Evolutionary conservation across 2,888 invertebrate genomes (phyloP).

Genomic region (Xestia ashworthii): DNA sequence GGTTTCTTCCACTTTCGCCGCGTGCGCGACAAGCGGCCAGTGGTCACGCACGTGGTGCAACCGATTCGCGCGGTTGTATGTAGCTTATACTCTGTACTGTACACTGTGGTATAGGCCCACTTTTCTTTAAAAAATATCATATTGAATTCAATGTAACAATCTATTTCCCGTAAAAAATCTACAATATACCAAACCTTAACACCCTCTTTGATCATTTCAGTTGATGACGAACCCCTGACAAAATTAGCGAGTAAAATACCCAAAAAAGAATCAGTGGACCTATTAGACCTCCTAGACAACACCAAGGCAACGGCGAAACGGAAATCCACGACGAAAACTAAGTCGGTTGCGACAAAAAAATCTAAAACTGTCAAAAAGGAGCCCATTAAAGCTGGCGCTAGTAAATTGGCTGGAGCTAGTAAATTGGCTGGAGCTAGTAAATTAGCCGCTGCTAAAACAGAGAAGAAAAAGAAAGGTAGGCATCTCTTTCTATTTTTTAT

Average conservation of each 20-base stretch:
- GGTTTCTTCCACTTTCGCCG: too few relatives aligned
- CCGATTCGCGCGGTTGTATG: too few relatives aligned
- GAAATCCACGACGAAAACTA: slow-evolving; percentile 79
- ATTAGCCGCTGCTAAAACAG: slow-evolving; percentile 71
- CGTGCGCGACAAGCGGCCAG: too few relatives aligned
- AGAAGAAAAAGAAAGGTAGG: slow-evolving; percentile 89
- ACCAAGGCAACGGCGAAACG: slow-evolving; percentile 80
- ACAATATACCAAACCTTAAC: background rate
- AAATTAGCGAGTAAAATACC: slow-evolving; percentile 83
- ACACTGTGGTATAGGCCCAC: too few relatives aligned
- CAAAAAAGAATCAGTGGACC: slow-evolving; percentile 83
- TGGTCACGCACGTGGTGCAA: too few relatives aligned
- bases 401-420: slow-evolving; percentile 77
- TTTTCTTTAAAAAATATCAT: too few relatives aligned
- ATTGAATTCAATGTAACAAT: too few relatives aligned
- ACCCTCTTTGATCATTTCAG: slow-evolving; percentile 70
- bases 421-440: slow-evolving; percentile 81
- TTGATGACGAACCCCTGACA: slow-evolving; percentile 85
- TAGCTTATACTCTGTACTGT: too few relatives aligned
- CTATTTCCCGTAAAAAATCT: background rate
- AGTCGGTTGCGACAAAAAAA: slow-evolving; percentile 78
- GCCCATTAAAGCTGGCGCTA: slow-evolving; percentile 74
- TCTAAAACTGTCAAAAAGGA: slow-evolving; percentile 77
- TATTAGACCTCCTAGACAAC: slow-evolving; percentile 80
- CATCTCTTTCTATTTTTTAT: slow-evolving; percentile 54